phyloP scores from a whole-genome alignment of 2,888 invertebrate genomes.

The Drosophila ustulata region DNA sequence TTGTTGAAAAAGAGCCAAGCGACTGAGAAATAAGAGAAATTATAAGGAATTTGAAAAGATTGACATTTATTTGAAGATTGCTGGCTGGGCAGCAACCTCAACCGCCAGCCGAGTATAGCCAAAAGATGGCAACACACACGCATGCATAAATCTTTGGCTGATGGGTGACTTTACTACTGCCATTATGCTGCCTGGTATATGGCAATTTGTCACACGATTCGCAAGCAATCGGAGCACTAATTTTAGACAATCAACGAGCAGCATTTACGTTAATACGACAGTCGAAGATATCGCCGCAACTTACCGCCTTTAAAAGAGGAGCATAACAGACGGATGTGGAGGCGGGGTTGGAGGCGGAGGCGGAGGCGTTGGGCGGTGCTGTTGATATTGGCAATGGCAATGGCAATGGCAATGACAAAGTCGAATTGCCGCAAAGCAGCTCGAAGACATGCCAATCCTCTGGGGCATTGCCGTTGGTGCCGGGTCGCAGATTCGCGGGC shows the following conservation, averaged over 20 bases:
- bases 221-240: constrained; percentile 30
- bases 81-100: not conserved
- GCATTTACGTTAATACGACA: constrained; percentile 25
- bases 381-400: constrained; percentile 60
- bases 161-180: constrained; percentile 1
- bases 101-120: not conserved
- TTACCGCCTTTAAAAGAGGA: constrained; percentile 19
- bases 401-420: constrained; percentile 40
- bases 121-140: constrained; percentile 4
- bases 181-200: constrained; percentile 30
- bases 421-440: constrained; percentile 86
- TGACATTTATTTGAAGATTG: too few species aligned
- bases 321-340: constrained; percentile 1
- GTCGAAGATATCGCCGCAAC: constrained; percentile 38
- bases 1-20: too few species aligned
- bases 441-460: constrained; percentile 92
- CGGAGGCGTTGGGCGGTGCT: constrained; percentile 3
- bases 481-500: constrained; percentile 62
- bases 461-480: constrained; percentile 85
- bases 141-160: constrained; percentile 22
- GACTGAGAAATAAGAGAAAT: too few species aligned
- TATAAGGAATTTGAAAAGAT: too few species aligned
- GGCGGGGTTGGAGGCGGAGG: not conserved
- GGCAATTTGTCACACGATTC: constrained; percentile 76
- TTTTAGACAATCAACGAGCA: constrained; percentile 34